phyloP scores from a whole-genome alignment of 2,888 invertebrate species.

The Melitaea athalia region DNA sequence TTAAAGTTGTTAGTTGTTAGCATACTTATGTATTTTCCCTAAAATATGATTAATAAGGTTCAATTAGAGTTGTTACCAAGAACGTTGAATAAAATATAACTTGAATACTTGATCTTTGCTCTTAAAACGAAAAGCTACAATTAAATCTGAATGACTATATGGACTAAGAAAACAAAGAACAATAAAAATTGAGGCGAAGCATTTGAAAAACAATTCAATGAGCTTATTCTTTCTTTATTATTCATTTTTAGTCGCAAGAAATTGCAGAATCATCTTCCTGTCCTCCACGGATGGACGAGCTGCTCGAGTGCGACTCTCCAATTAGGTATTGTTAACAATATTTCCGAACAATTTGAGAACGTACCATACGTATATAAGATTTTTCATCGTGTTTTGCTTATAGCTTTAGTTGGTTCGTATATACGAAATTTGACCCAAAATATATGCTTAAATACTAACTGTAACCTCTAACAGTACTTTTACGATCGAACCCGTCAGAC shows the following conservation, averaged over 20 bases:
- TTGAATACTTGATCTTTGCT: conserved; percentile 20
- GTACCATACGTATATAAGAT: conserved; percentile 3
- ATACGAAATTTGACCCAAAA: conserved; percentile 8
- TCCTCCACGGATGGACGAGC: conserved; percentile 52
- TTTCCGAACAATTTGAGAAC: conserved; percentile 45
- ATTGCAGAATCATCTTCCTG: conserved; percentile 45
- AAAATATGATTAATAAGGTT: not conserved
- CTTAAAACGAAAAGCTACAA: conserved; percentile 24
- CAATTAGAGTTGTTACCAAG: not conserved
- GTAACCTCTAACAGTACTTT: conserved; percentile 9
- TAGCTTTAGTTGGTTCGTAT: conserved; percentile 21
- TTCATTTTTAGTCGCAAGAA: conserved; percentile 37
- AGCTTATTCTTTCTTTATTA: conserved; percentile 24
- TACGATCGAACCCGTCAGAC: conserved; percentile 20
- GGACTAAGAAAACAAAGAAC: conserved; percentile 31
- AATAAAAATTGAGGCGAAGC: conserved; percentile 27
- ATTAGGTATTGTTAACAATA: conserved; percentile 57
- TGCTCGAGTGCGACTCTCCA: conserved; percentile 59
- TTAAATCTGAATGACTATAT: conserved; percentile 30
- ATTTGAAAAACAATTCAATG: conserved; percentile 29
- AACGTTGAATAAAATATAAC: conserved; percentile 23
- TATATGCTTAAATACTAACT: conserved; percentile 5
- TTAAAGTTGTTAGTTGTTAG: conserved; percentile 1
- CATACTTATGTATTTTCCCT: not conserved
- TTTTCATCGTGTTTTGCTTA: conserved; percentile 1